Conservation (phyloP, 2,113 vertebrate species). For the Triplophysa dalaica region DNA sequence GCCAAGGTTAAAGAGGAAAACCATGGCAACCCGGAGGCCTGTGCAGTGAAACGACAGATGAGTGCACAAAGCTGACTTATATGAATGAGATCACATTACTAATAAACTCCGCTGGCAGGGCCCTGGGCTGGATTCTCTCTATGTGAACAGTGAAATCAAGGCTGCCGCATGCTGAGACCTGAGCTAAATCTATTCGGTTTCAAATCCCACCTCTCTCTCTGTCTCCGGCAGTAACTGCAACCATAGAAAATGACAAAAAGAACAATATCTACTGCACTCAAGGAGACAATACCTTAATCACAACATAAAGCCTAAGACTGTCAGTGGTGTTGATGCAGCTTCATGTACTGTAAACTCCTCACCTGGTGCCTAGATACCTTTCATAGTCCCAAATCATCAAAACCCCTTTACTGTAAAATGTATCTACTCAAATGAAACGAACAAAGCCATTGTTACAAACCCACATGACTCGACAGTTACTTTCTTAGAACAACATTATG, state of each 20-base stretch:
- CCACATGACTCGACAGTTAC: too few relatives aligned
- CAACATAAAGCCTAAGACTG: neutral
- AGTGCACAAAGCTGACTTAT: conserved; percentile 58
- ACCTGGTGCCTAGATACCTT: neutral
- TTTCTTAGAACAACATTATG: too few relatives aligned
- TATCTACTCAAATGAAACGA: too few relatives aligned
- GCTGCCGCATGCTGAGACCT: conserved; percentile 33
- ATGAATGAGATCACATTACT: conserved; percentile 60
- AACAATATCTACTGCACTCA: neutral
- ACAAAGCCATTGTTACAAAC: too few relatives aligned
- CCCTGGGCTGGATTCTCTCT: conserved; percentile 32
- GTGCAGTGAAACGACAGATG: conserved; percentile 56
- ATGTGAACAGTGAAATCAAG: conserved; percentile 29
- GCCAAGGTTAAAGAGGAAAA: conserved; percentile 51
- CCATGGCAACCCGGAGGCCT: conserved; percentile 63
- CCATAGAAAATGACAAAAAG: neutral
- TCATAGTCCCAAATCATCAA: too few relatives aligned
- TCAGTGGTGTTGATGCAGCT: too few relatives aligned
- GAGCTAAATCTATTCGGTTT: conserved; percentile 33
- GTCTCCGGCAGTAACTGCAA: neutral
- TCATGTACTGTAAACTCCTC: neutral
- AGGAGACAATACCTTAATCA: neutral
- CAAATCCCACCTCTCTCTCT: conserved; percentile 28
- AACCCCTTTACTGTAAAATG: too few relatives aligned
- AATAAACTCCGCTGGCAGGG: conserved; percentile 58